Conservation (phyloP, 2,113 vertebrate species). For the Pongo abelii region DNA sequence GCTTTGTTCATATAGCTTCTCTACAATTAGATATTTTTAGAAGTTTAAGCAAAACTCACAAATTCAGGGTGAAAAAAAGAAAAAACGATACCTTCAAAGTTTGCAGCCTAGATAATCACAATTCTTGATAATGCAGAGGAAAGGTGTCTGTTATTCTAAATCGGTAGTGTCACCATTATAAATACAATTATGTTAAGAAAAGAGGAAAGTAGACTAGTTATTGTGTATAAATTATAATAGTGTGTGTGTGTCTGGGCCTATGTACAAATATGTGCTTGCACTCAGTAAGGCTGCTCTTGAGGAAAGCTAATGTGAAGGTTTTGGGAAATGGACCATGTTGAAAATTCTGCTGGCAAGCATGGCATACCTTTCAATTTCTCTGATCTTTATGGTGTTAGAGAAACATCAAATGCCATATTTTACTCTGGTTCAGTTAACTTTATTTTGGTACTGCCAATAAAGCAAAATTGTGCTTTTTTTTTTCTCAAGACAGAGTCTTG, state of each 20-base stretch:
- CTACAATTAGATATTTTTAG: not conserved
- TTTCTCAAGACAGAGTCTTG: too few relatives aligned
- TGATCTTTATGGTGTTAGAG: slow-evolving; percentile 44
- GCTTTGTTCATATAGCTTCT: not conserved
- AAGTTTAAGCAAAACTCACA: slow-evolving; percentile 43
- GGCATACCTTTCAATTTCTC: slow-evolving; percentile 36
- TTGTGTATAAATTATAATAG: slow-evolving; percentile 40
- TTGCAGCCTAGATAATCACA: slow-evolving; percentile 42
- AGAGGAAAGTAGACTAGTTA: slow-evolving; percentile 42
- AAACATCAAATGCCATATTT: slow-evolving; percentile 57
- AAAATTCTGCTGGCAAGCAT: not conserved
- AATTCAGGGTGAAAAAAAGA: not conserved
- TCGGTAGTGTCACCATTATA: slow-evolving; percentile 33
- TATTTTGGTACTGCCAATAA: slow-evolving; percentile 66
- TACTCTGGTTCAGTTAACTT: slow-evolving; percentile 50
- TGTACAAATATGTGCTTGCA: slow-evolving; percentile 48
- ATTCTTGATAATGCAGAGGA: slow-evolving; percentile 52
- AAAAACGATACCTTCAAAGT: not conserved
- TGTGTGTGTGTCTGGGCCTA: slow-evolving; percentile 36
- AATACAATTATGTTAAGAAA: slow-evolving; percentile 27
- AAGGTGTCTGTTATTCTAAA: slow-evolving; percentile 11
- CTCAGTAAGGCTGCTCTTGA: slow-evolving; percentile 69
- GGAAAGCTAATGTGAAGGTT: not conserved
- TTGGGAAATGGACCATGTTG: not conserved
- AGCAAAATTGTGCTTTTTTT: not conserved